Evolutionary conservation across 92 coral and sea anemone genomes (phyloP).

Genomic region (Siderastrea radians): DNA sequence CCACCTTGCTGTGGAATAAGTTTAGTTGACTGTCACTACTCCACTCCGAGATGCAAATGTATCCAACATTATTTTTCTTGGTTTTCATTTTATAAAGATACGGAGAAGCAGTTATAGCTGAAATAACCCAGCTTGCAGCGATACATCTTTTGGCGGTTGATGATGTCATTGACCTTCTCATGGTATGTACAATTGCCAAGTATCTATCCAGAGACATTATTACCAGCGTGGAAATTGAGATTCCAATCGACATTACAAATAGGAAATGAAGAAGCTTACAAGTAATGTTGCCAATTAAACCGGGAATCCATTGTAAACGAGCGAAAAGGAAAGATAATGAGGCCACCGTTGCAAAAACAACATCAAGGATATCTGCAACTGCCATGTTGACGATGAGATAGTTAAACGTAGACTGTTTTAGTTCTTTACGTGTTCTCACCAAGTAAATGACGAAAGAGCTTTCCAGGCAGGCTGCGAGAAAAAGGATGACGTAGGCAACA

Average conservation of each 20-base stretch:
- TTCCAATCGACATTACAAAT: conserved; percentile 39
- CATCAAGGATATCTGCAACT: conserved; percentile 65
- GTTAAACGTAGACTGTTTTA: conserved; percentile 43
- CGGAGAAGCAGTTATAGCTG: conserved; percentile 44
- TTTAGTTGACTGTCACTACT: too few species aligned
- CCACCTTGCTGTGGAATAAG: too few species aligned
- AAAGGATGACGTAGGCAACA: conserved; percentile 47
- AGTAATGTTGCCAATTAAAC: conserved; percentile 35
- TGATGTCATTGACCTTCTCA: conserved; percentile 61
- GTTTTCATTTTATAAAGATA: conserved; percentile 3
- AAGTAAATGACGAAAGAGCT: conserved; percentile 53
- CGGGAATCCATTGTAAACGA: conserved; percentile 25
- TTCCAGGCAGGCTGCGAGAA: conserved; percentile 49
- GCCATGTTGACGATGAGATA: conserved; percentile 75
- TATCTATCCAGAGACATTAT: conserved; percentile 74
- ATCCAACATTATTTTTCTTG: too few species aligned
- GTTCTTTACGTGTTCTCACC: conserved; percentile 49
- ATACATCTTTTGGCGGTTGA: conserved; percentile 35
- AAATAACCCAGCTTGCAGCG: conserved; percentile 50
- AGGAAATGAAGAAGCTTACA: conserved; percentile 58
- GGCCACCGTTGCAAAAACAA: conserved; percentile 36
- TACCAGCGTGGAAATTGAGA: conserved; percentile 60
- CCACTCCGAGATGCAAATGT: too few species aligned
- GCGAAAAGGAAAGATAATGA: conserved; percentile 13
- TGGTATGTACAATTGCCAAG: conserved; percentile 64